Evolutionary conservation across 2,888 invertebrate genomes (phyloP), one percentile per base, ranked within the genome.

Genomic region (Thyatira batis): DNA sequence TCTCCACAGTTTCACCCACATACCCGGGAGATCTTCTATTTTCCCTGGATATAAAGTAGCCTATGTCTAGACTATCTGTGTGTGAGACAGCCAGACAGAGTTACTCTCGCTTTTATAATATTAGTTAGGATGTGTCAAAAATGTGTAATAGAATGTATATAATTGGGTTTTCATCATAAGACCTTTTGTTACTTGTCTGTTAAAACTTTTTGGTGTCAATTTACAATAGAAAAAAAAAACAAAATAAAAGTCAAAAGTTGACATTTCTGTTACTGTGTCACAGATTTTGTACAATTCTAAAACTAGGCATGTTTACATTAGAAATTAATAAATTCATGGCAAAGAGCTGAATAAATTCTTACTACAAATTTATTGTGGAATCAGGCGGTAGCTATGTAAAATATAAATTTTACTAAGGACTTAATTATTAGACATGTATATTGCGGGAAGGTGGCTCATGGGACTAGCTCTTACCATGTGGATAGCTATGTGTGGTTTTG

Each of bases 371-470:
- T 51, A 57, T 54, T 63, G 60, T 52, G 44, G 54, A 45, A 23
- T 23, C 23, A 23, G 23, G 23, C 23, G 6, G 23, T 39, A 39
- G 39, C 1, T 17, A 67, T 62, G 53, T 65, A 51, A 56, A 67
- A 55, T 63, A 60, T 30, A 49, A 59, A 45, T 55, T 58, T 57
- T 43, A 44, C 54, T 43, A 63, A 55, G 53, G 53, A 52, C 51
- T 53, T 59, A 60, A 52, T 45, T 39, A 45, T 61, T 54, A 44
- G 60, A 57, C 64, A 89, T 92, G 91, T 91, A 90, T 71, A 87
- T 92, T 70, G 91, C 91, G 48, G 80, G 87, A 51, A 89, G 79
- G 77, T 92, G 89, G 89, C 78, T 92, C 11, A 43, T 83, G 39
- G 73, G 80, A 33, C 66, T 91, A 61, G 66, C 78, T 27, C 53